Conservation (phyloP, 2,797 vertebrate genomes). For the Tokudaia tokunoshimensis region DNA sequence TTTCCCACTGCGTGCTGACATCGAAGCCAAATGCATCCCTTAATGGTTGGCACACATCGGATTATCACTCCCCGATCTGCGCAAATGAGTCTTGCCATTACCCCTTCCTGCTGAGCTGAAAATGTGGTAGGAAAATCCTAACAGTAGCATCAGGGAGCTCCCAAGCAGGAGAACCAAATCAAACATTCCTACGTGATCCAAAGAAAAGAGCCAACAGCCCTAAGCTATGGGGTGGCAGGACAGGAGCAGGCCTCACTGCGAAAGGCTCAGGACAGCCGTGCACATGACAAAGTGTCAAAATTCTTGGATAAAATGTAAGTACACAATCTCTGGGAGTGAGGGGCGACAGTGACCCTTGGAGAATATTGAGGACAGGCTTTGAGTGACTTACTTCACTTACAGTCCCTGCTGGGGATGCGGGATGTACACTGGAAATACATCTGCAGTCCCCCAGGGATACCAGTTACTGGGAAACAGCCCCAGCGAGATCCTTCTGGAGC, state of each 20-base stretch:
- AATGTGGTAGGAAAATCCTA: neutral
- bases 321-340: neutral
- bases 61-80: constrained; percentile 20
- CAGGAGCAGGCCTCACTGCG: accelerated
- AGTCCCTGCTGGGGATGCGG: neutral
- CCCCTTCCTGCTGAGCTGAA: neutral
- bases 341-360: neutral
- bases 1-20: neutral
- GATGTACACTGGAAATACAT: neutral
- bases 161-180: too few species aligned
- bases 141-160: neutral
- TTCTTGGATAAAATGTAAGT: neutral
- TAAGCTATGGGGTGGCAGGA: neutral
- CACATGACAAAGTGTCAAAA: neutral
- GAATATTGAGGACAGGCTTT: neutral
- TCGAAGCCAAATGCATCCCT: neutral
- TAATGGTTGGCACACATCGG: neutral
- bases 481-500: neutral
- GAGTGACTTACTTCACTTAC: neutral
- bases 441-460: neutral
- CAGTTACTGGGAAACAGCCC: neutral
- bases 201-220: neutral
- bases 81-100: accelerated
- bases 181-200: accelerated
- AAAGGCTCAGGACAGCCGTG: neutral